Conservation (phyloP, 2,113 vertebrate genomes). For the Osmerus mordax region DNA sequence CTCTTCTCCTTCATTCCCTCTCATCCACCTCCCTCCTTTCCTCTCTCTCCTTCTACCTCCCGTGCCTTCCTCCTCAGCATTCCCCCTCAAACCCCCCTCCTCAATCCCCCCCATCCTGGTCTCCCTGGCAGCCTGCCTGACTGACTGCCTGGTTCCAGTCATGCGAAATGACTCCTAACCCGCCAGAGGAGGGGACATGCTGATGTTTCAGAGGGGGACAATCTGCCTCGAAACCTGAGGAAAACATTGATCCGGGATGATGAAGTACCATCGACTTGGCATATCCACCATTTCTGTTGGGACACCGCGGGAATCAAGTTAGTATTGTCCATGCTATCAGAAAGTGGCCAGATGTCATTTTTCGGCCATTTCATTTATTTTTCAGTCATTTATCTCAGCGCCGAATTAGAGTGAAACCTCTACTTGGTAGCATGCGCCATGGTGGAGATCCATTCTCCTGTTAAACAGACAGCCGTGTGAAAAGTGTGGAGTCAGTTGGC, state of each 20-base stretch:
- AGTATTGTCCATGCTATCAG: neutral
- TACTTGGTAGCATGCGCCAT: neutral
- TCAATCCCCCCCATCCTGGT: neutral
- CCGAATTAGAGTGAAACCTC: neutral
- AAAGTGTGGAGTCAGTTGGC: no score
- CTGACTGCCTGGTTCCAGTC: constrained; percentile 47
- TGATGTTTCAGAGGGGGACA: constrained; percentile 39
- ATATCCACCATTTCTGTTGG: constrained; percentile 13
- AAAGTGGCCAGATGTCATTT: neutral
- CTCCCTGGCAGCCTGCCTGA: constrained; percentile 20
- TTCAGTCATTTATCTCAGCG: neutral
- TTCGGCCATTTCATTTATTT: neutral
- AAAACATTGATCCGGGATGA: constrained; percentile 21
- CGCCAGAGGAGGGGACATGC: constrained; percentile 34
- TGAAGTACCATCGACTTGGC: constrained; percentile 26
- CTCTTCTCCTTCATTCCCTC: no score
- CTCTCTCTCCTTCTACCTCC: no score
- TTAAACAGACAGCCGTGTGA: neutral
- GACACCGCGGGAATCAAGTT: constrained; percentile 13
- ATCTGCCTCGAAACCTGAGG: constrained; percentile 47
- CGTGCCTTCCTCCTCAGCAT: no score
- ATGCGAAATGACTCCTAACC: constrained; percentile 59
- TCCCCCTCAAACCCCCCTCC: no score
- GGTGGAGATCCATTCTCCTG: neutral
- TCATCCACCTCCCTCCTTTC: no score